Conservation (phyloP, 2,113 vertebrate genomes). For the Myocastor coypus region DNA sequence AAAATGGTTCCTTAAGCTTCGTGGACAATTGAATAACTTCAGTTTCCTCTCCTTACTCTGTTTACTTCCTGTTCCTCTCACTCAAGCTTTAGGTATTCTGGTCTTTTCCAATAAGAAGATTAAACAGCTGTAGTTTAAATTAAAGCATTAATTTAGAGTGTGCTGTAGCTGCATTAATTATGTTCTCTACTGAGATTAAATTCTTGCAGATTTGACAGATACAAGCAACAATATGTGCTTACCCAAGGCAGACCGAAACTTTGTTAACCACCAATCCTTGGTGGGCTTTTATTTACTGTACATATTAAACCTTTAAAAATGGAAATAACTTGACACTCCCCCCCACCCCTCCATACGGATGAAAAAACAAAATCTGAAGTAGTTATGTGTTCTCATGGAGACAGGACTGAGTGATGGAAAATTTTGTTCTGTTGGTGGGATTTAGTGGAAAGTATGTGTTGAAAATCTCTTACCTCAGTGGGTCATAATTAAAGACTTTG, state of each 20-base stretch:
- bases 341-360: neutral
- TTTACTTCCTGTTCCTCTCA: slow-evolving; percentile 65
- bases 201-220: slow-evolving; percentile 39
- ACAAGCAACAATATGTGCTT: neutral
- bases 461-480: slow-evolving; percentile 59
- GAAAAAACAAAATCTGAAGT: neutral
- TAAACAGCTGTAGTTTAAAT: slow-evolving; percentile 70
- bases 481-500: slow-evolving; percentile 67
- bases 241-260: slow-evolving; percentile 23
- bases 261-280: slow-evolving; percentile 8
- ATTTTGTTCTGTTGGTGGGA: slow-evolving; percentile 30
- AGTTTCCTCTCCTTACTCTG: slow-evolving; percentile 69
- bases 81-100: slow-evolving; percentile 49
- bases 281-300: slow-evolving; percentile 38
- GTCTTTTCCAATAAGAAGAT: slow-evolving; percentile 57
- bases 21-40: slow-evolving; percentile 75
- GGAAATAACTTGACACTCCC: neutral
- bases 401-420: neutral
- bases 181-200: slow-evolving; percentile 54
- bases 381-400: slow-evolving; percentile 25
- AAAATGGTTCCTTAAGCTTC: slow-evolving; percentile 69
- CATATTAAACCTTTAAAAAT: slow-evolving; percentile 28
- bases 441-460: slow-evolving; percentile 48
- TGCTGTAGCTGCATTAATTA: slow-evolving; percentile 64
- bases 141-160: slow-evolving; percentile 65